A percentile compares a stretch with the other conserved stretches of the same genome.
Evolutionary conservation across 2,888 invertebrate genomes (phyloP).

Genomic region (Quadriops clusia): DNA sequence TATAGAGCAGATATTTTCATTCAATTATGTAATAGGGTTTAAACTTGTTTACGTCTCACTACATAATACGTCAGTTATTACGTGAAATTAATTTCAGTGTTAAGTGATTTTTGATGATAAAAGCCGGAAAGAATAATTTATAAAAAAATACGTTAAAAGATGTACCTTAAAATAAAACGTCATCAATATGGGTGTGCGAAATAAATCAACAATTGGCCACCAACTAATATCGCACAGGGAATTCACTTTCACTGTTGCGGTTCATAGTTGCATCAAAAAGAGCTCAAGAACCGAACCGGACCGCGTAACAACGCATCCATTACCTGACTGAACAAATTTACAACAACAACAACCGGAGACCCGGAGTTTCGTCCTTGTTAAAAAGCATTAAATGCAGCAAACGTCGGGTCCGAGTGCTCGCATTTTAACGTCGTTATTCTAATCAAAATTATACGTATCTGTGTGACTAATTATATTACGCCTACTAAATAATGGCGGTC

Average conservation of each 20-base stretch:
- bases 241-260: conserved; percentile 4
- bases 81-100: not conserved
- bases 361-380: conserved; percentile 20
- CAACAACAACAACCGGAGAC: conserved; percentile 16
- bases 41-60: no score
- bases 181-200: no score
- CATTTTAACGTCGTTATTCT: conserved; percentile 12
- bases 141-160: no score
- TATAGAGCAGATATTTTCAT: no score
- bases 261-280: conserved; percentile 3
- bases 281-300: conserved; percentile 4
- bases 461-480: conserved; percentile 19
- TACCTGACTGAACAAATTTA: conserved; percentile 19
- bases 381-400: conserved; percentile 14
- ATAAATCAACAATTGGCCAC: not conserved
- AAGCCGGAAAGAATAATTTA: no score
- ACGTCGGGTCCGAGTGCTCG: conserved; percentile 7
- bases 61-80: no score
- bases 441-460: conserved; percentile 10
- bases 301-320: conserved; percentile 6
- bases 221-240: not conserved
- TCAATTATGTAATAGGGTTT: no score
- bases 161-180: no score
- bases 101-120: not conserved
- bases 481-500: conserved; percentile 15